Conservation (phyloP, 2,888 invertebrate genomes). For the Tribolium freemani region DNA sequence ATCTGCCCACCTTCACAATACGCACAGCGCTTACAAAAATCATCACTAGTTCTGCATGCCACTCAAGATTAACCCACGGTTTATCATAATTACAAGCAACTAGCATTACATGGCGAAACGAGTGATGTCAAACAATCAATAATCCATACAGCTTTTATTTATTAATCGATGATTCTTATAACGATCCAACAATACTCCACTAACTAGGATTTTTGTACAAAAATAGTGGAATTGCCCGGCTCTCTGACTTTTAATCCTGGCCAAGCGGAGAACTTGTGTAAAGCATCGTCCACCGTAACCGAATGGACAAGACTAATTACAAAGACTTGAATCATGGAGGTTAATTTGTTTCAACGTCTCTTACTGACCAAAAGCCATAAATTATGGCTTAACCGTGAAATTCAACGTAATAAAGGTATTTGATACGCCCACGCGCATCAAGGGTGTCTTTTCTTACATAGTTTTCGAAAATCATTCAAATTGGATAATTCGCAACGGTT, state of each 20-base stretch:
- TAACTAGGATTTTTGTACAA: neutral
- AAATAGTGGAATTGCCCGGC: neutral
- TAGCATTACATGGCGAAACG: neutral
- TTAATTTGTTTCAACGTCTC: slow-evolving; percentile 42
- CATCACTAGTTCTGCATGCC: slow-evolving; percentile 25
- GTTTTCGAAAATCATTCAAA: slow-evolving; percentile 11
- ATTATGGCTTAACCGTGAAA: slow-evolving; percentile 30
- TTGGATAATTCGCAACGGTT: slow-evolving; percentile 32
- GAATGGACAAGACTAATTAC: slow-evolving; percentile 44
- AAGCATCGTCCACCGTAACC: slow-evolving; percentile 40
- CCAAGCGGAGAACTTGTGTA: slow-evolving; percentile 32
- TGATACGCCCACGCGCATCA: slow-evolving; percentile 32
- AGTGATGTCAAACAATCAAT: slow-evolving; percentile 8
- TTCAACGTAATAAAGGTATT: slow-evolving; percentile 35
- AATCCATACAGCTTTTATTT: slow-evolving; percentile 1
- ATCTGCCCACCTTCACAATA: slow-evolving; percentile 36
- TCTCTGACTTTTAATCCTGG: slow-evolving; percentile 29
- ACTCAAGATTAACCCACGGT: slow-evolving; percentile 35
- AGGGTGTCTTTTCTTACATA: slow-evolving; percentile 15
- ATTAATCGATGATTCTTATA: too few relatives aligned
- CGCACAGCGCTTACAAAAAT: slow-evolving; percentile 10
- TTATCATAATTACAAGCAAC: neutral
- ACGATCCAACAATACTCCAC: too few relatives aligned
- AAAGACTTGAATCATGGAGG: slow-evolving; percentile 37
- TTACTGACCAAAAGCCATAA: slow-evolving; percentile 31